phyloP scores from a whole-genome alignment of 2,797 vertebrate species.

The Podarcis siculus region DNA sequence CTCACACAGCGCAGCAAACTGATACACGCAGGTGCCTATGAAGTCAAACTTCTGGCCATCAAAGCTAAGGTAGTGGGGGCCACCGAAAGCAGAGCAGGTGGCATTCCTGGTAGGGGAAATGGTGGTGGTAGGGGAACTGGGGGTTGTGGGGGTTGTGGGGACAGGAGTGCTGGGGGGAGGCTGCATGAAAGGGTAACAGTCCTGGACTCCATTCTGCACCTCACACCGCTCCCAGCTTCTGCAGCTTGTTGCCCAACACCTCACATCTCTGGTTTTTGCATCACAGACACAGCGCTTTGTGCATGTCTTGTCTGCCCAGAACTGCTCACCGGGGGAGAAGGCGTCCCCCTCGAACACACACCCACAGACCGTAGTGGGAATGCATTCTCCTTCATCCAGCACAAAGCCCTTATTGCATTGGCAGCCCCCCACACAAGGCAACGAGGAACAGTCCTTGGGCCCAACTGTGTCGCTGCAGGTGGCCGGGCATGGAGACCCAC shows the following conservation, averaged over 20 bases:
- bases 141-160: no score
- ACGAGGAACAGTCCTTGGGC: conserved; percentile 52
- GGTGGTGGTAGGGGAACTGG: no score
- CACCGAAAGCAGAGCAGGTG: conserved; percentile 75
- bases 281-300: conserved; percentile 78
- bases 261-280: conserved; percentile 49
- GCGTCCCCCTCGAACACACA: conserved; percentile 79
- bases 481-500: conserved; percentile 76
- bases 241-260: conserved; percentile 71
- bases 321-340: conserved; percentile 73
- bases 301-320: conserved; percentile 82
- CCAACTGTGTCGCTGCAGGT: conserved; percentile 74
- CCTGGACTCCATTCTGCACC: conserved; percentile 71
- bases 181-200: conserved; percentile 62
- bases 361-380: conserved; percentile 77
- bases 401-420: conserved; percentile 80
- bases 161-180: no score
- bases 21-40: conserved; percentile 86
- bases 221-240: conserved; percentile 69
- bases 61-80: conserved; percentile 84
- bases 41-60: conserved; percentile 81
- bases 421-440: conserved; percentile 80
- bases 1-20: conserved; percentile 63
- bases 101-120: background rate
- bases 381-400: conserved; percentile 77